Conservation (phyloP, 2,113 vertebrate species). For the Dinomys branickii region DNA sequence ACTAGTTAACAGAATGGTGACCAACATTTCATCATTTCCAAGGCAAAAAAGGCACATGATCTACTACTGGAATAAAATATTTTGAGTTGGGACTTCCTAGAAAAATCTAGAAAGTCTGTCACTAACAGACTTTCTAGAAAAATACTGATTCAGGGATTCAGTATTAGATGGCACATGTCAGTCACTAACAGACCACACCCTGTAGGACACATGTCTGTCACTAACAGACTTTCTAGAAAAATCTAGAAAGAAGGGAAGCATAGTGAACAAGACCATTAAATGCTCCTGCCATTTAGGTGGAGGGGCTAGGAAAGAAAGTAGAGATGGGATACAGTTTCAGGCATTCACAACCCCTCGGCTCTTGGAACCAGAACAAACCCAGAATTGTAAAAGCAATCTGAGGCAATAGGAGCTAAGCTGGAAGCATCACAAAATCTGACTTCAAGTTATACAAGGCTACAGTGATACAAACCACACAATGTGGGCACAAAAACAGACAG, state of each 20-base stretch:
- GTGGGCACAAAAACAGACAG: background rate
- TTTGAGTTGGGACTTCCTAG: slow-evolving; percentile 31
- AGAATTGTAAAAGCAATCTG: background rate
- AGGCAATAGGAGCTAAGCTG: background rate
- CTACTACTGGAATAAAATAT: background rate
- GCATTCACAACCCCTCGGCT: background rate
- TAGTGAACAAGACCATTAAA: background rate
- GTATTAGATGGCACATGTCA: background rate
- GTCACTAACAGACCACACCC: background rate
- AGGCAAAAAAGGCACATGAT: background rate
- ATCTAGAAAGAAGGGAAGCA: background rate
- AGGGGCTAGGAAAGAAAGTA: background rate
- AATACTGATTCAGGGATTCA: background rate
- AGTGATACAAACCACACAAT: background rate
- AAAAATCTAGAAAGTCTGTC: slow-evolving; percentile 45
- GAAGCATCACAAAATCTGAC: background rate
- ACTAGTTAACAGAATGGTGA: slow-evolving; percentile 5
- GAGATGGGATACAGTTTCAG: background rate
- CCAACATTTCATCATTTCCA: background rate
- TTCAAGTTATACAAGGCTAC: background rate
- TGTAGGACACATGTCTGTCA: background rate
- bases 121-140: no score
- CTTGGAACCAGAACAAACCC: background rate
- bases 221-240: slow-evolving; percentile 17
- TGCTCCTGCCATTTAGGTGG: background rate